These are phyloP conservation scores for Lathamus discolor DNA, from an alignment of 2,113 vertebrate species.

Conservation along the genomic window DNA sequence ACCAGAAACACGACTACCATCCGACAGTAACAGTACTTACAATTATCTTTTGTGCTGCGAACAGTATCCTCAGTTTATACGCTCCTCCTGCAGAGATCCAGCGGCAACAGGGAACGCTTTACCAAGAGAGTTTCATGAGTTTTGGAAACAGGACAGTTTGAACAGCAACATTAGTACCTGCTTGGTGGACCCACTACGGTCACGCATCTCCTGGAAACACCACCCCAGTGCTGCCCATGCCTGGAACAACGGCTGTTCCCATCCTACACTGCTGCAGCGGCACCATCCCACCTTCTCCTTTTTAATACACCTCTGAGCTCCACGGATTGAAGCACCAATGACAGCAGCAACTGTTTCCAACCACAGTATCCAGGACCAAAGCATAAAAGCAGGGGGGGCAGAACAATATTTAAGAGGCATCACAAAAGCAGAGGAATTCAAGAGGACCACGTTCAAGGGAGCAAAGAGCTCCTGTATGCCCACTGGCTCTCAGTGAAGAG, in stretches of 20 bases:
- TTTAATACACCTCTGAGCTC: neutral
- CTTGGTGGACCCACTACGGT: neutral
- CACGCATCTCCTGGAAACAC: neutral
- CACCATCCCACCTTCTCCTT: neutral
- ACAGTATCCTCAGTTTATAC: neutral
- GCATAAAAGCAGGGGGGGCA: neutral
- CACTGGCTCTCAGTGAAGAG: neutral
- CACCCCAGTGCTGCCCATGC: neutral
- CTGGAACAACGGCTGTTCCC: fast-evolving
- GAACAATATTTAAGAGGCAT: neutral
- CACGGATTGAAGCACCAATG: neutral
- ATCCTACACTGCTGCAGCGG: neutral
- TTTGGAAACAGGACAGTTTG: neutral
- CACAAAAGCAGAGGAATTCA: neutral
- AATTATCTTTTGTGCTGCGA: conserved; percentile 12
- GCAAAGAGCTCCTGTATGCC: neutral
- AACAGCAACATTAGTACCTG: neutral
- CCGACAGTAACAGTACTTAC: conserved; percentile 24
- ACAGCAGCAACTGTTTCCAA: fast-evolving
- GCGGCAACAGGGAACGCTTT: neutral
- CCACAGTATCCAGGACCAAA: neutral
- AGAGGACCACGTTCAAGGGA: neutral
- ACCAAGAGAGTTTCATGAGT: neutral
- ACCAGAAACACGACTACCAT: neutral
- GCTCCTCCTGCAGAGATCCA: neutral